Conservation (phyloP, 2,797 vertebrate species). For the Melanotaenia maccullochi region DNA sequence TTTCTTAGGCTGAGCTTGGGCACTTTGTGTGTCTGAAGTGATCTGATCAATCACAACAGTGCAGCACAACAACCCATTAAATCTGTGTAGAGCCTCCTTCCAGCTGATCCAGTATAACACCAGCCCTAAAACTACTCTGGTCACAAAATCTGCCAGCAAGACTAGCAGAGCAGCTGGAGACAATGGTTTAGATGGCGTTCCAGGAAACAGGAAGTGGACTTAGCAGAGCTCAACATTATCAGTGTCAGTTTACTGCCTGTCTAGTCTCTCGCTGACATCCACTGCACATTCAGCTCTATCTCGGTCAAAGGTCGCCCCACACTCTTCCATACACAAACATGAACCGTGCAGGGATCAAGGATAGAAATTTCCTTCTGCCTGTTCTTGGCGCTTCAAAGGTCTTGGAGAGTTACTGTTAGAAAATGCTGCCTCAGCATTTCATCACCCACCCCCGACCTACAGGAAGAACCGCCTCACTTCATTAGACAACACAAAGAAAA, state of each 20-base stretch:
- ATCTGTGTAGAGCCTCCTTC: neutral
- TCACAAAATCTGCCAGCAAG: slow-evolving; percentile 21
- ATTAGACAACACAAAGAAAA: slow-evolving; percentile 64
- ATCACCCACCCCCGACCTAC: slow-evolving; percentile 9
- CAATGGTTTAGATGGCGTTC: slow-evolving; percentile 7
- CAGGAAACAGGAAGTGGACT: slow-evolving; percentile 63
- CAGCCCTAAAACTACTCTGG: slow-evolving; percentile 21
- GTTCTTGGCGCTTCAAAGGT: slow-evolving; percentile 60
- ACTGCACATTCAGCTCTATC: slow-evolving; percentile 36
- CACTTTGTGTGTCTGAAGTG: neutral
- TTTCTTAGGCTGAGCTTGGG: no score
- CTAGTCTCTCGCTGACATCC: slow-evolving; percentile 37
- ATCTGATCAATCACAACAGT: neutral
- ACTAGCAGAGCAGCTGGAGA: slow-evolving; percentile 39
- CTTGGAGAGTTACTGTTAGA: slow-evolving; percentile 38
- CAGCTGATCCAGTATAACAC: neutral
- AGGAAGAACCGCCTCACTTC: slow-evolving; percentile 45
- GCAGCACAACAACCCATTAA: neutral
- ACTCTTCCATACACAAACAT: slow-evolving; percentile 50
- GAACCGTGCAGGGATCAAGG: slow-evolving; percentile 25
- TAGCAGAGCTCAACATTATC: slow-evolving; percentile 61
- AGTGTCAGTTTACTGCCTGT: slow-evolving; percentile 34
- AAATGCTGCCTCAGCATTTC: slow-evolving; percentile 70
- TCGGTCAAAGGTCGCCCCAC: slow-evolving; percentile 65
- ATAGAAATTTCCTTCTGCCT: slow-evolving; percentile 58